Base-by-base conservation (phyloP, 2,797 vertebrate genomes). In the Morus bassanus region DNA sequence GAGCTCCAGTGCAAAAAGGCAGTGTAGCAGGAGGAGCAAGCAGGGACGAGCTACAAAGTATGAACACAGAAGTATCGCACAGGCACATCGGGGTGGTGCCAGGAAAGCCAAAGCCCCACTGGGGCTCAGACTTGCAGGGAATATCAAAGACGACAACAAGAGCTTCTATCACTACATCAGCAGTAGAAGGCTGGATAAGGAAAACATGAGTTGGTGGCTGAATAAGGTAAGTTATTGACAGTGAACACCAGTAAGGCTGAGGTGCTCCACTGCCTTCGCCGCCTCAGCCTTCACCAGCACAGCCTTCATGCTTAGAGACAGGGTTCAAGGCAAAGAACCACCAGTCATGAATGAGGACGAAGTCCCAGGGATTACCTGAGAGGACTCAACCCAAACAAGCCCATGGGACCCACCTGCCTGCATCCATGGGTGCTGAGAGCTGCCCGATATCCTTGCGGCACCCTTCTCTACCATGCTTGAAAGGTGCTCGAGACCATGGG, bases 121-220 rank as follows among this genome's bases (percentile, higher is more conserved):
- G 22, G 19, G 13, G 10, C 31, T 69, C 65, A 85, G 33, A 60
- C 22, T 27, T 81, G 18, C 27, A 57, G 33, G 21, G 5, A 81
- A 5, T 27, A 72, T 37, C 13, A 79, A 85, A 65, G 18, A 16
- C 57, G 72, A 59, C 18, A 79, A 43, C 13, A 94, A 41, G 28
- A 89, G 19, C 21, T 77, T 77, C 68, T 39, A 61, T 9, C 33
- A 41, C 11, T 48, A 18, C 21, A 25, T 25, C 46, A 69, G 10
- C n/a, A 88, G 61, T 13, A 73, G 13, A 64, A 85, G 7, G 33
- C 30, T 59, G 31, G 30, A 73, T 4, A 53, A 73, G 28, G 16
- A 65, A 72, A 86, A 68, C 1, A 5, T 4, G 27, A 3, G 14
- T 72, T 25, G 0, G 0, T 37, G 37, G 13, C 28, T 27, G 18